These are phyloP conservation scores for Callopanchax toddi DNA, from an alignment of 2,113 vertebrate genomes.

Conservation along the genomic window DNA sequence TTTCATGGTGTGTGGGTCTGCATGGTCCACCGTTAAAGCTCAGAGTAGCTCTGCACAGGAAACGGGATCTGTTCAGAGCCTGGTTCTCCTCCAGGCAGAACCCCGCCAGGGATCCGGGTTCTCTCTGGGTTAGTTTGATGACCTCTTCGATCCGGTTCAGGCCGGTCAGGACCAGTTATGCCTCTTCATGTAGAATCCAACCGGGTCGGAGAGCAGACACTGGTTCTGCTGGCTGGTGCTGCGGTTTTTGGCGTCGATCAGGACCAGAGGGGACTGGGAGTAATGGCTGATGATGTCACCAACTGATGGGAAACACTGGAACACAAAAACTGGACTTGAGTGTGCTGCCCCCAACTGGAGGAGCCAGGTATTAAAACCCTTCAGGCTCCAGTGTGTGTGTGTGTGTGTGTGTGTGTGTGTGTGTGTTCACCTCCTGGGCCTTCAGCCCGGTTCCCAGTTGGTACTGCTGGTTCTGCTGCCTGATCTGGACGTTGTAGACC, in stretches of 20 bases:
- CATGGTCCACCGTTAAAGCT: no score
- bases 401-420: not conserved
- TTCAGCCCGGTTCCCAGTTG: slow-evolving; percentile 90
- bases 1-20: no score
- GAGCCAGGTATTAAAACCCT: not conserved
- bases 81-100: no score
- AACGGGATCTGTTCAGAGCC: no score
- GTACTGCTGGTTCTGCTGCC: slow-evolving; percentile 82
- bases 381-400: not conserved
- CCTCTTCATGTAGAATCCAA: slow-evolving; percentile 59
- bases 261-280: slow-evolving; percentile 86
- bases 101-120: no score
- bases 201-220: slow-evolving; percentile 84
- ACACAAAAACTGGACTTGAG: not conserved
- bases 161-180: slow-evolving; percentile 41
- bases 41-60: no score
- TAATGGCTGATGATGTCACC: slow-evolving; percentile 87
- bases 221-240: slow-evolving; percentile 85
- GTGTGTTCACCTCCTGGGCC: slow-evolving; percentile 86
- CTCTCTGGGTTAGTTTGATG: no score
- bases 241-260: slow-evolving; percentile 94
- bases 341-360: not conserved
- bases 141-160: not conserved
- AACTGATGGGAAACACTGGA: slow-evolving; percentile 85
- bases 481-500: slow-evolving; percentile 96